A percentile compares a stretch with the other conserved stretches of the same genome.
Conservation (phyloP, 1,140 invertebrate species). For the Cryptotermes secundus region DNA sequence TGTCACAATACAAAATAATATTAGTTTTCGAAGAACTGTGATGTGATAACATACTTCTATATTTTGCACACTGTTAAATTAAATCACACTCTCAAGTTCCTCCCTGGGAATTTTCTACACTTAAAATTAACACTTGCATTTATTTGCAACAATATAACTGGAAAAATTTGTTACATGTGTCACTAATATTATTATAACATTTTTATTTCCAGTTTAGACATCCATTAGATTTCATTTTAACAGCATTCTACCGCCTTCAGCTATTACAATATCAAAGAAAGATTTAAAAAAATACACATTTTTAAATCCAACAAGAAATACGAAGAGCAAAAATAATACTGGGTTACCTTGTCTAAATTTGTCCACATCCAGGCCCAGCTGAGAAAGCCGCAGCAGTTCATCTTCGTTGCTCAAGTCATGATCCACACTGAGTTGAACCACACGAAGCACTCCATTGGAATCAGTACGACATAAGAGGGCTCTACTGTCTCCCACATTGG, state of each 20-base stretch:
- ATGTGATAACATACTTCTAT: too few relatives aligned
- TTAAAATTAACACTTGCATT: too few relatives aligned
- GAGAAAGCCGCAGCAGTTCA: slow-evolving; percentile 71
- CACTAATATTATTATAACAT: too few relatives aligned
- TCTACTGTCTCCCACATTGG: slow-evolving; percentile 79
- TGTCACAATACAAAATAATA: slow-evolving; percentile 39
- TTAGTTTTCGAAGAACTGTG: neutral
- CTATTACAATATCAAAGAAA: neutral
- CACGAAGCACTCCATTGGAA: slow-evolving; percentile 73
- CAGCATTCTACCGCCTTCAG: neutral
- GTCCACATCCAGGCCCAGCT: slow-evolving; percentile 67
- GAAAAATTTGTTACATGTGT: too few relatives aligned
- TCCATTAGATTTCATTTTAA: neutral
- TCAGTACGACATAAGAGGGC: slow-evolving; percentile 82
- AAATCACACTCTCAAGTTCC: too few relatives aligned
- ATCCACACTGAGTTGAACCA: slow-evolving; percentile 78
- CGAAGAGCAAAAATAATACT: neutral
- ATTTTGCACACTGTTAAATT: too few relatives aligned
- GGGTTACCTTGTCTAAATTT: slow-evolving; percentile 60
- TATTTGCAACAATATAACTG: too few relatives aligned
- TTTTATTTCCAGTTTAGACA: too few relatives aligned
- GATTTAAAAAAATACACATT: neutral
- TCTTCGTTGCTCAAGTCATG: slow-evolving; percentile 83
- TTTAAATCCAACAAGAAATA: neutral
- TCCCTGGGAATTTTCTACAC: too few relatives aligned